Evolutionary conservation across 35 echinoderm and acorn worm genomes (phyloP).

Genomic region (Apostichopus parvimensis): DNA sequence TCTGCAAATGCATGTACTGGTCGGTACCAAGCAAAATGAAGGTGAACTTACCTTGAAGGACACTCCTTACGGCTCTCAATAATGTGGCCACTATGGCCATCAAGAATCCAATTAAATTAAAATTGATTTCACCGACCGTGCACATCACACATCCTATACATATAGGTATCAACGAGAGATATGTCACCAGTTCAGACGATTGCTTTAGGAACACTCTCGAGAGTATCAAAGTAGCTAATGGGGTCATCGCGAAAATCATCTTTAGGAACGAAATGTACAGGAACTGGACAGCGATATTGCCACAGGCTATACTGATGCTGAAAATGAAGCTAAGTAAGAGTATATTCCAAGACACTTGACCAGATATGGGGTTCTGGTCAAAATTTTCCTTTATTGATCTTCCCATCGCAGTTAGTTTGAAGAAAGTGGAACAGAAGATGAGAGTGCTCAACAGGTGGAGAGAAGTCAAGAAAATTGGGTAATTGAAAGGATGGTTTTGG

Average conservation of each 20-base stretch:
- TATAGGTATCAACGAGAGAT: conserved; percentile 78
- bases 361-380: conserved; percentile 64
- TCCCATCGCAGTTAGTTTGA: conserved; percentile 79
- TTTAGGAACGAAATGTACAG: conserved; percentile 96
- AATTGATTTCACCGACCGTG: conserved; percentile 90
- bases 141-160: conserved; percentile 79
- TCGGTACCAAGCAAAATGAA: background rate
- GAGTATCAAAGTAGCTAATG: conserved; percentile 74
- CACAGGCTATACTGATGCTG: conserved; percentile 71
- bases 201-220: conserved; percentile 64
- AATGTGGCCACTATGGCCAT: conserved; percentile 71
- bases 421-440: conserved; percentile 58
- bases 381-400: conserved; percentile 66
- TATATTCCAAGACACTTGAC: conserved; percentile 60
- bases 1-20: no score
- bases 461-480: conserved; percentile 83
- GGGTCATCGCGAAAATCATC: conserved; percentile 93
- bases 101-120: conserved; percentile 84
- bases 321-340: conserved; percentile 75
- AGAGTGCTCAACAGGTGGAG: conserved; percentile 78
- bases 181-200: conserved; percentile 57
- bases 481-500: conserved; percentile 69
- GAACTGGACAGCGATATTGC: conserved; percentile 85
- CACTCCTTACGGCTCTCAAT: conserved; percentile 71
- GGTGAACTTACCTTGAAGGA: conserved; percentile 84